These are phyloP conservation scores for Lepus townsendii DNA, from an alignment of 2,797 vertebrate genomes.

Conservation along the genomic window DNA sequence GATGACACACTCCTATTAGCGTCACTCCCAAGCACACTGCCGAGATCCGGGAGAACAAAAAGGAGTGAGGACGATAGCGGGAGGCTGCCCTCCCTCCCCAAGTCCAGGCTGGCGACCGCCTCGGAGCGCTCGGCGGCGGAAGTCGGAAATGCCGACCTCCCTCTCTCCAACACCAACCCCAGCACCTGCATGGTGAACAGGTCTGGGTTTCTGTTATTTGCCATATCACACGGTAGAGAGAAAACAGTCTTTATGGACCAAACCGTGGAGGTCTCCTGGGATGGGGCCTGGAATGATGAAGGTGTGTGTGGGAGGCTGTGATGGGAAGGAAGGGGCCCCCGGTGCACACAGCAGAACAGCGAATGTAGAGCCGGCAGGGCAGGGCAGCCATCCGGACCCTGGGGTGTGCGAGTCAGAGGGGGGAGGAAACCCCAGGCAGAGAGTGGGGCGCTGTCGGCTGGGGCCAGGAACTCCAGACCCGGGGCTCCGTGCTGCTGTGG, in stretches of 20 bases:
- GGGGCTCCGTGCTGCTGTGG: accelerated
- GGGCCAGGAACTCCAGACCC: not conserved
- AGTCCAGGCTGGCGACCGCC: accelerated
- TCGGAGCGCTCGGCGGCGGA: accelerated
- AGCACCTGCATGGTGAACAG: too few species aligned
- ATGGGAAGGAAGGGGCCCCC: not conserved
- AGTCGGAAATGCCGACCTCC: accelerated
- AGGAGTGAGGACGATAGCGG: not conserved
- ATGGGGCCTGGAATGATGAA: not conserved
- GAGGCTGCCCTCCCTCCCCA: not conserved
- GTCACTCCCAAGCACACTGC: not conserved
- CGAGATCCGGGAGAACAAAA: slow-evolving; percentile 52
- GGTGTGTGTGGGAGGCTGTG: accelerated
- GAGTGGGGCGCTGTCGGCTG: accelerated
- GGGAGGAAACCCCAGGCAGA: not conserved
- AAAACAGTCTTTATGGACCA: not conserved
- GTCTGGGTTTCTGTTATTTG: not conserved
- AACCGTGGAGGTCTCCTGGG: not conserved
- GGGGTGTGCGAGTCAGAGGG: accelerated
- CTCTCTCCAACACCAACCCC: not conserved
- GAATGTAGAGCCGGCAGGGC: accelerated
- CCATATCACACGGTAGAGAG: not conserved
- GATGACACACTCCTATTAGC: slow-evolving; percentile 74
- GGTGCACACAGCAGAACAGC: accelerated
- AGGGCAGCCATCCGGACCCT: accelerated